Evolutionary conservation across 2,888 invertebrate species (phyloP), one percentile per base, ranked within the genome.

Genomic region (Cyaniris semiargus): DNA sequence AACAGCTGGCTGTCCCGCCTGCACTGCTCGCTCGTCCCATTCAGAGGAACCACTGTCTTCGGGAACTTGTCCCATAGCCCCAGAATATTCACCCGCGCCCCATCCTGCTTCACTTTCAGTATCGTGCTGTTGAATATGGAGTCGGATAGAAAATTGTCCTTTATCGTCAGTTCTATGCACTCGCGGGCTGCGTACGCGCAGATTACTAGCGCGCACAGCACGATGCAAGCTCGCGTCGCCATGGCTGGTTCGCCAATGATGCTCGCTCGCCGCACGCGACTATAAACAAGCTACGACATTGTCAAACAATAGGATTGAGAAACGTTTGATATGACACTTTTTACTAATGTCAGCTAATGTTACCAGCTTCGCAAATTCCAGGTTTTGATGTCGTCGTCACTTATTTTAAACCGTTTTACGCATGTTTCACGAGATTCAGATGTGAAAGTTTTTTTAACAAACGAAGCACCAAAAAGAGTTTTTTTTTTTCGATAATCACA

Each of bases 11-110:
- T 89, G 71, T 94, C 94, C 78, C 89, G 84, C 53, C 91, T 83
- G 84, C 95, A 95, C 82, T 88, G 88, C 76, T 90, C 89, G 81
- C 92, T 93, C 66, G 94, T 91, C 74, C 90, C 92, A 78, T 94
- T 92, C 75, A 83, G 84, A n/a, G 92, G 94, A 81, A 93, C 92
- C 81, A 94, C 85, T 66, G 93, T 86, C 84, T 85, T 90, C 76
- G 94, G 94, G 83, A 94, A 92, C 81, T 82, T 82, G 1, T 89
- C 89, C 92, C 92, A 94, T 78, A 92, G 78, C 58, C 87, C 87
- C 83, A 94, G 79, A 79, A 94, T 84, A 83, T 90, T 88, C 77
- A 88, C 86, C 79, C 82, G 82, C 75, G 81, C 88, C 85, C 85
- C 86, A 34, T 87, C 85, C 74, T 86, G 87, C 88, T 83, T 81